Conservation (phyloP, 2,888 invertebrate genomes). For the Hypomecis atomaria region DNA sequence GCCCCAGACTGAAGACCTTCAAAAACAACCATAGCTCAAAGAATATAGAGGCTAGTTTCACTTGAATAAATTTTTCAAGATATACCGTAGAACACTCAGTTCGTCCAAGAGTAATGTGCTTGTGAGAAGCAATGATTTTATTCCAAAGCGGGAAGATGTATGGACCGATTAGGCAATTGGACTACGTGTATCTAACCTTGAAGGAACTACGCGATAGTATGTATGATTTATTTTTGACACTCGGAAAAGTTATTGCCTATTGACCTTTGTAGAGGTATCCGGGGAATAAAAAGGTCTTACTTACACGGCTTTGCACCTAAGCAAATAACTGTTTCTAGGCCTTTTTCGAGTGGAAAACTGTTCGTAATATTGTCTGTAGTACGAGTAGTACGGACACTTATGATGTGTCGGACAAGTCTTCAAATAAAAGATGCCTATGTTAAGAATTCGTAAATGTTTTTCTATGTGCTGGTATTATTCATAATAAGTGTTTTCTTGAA, state of each 20-base stretch:
- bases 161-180: conserved; percentile 37
- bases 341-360: not conserved
- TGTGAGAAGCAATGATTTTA: conserved; percentile 49
- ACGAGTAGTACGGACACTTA: too few relatives aligned
- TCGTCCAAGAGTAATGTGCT: conserved; percentile 46
- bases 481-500: too few relatives aligned
- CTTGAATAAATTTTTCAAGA: conserved; percentile 1
- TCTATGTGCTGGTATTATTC: too few relatives aligned
- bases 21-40: conserved; percentile 25
- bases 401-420: too few relatives aligned
- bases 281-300: conserved; percentile 6
- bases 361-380: not conserved
- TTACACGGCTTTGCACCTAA: not conserved
- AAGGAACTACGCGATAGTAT: conserved; percentile 10
- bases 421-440: too few relatives aligned
- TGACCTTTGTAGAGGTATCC: conserved; percentile 13
- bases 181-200: conserved; percentile 15
- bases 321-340: not conserved
- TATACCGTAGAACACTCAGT: conserved; percentile 15
- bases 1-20: conserved; percentile 2
- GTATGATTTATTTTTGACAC: conserved; percentile 23
- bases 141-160: conserved; percentile 40
- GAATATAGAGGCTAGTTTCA: conserved; percentile 32
- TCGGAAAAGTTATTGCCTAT: conserved; percentile 18
- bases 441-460: too few relatives aligned